A percentile compares a stretch with the other conserved stretches of the same genome.
These are phyloP conservation scores for Drosophila quinaria DNA, from an alignment of 2,888 invertebrate species.

Conservation along the genomic window DNA sequence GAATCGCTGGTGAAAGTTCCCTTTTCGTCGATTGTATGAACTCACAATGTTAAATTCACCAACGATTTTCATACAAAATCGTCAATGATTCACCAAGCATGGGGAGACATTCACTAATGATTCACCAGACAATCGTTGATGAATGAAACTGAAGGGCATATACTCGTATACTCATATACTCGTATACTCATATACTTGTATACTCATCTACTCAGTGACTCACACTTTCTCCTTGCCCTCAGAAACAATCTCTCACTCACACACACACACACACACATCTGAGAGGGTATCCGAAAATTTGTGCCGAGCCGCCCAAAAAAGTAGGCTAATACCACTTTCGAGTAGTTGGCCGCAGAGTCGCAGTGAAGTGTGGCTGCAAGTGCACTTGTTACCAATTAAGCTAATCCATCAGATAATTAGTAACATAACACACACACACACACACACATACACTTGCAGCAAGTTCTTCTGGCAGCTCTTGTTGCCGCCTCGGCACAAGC, in stretches of 20 bases:
- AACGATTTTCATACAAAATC: too few relatives aligned
- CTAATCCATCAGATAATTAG: conserved; percentile 85
- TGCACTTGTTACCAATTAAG: conserved; percentile 85
- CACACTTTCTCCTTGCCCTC: conserved; percentile 15
- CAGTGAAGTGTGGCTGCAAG: conserved; percentile 78
- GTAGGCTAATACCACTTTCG: conserved; percentile 81
- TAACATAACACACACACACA: conserved; percentile 75
- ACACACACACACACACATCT: too few relatives aligned
- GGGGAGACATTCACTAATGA: too few relatives aligned
- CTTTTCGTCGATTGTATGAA: too few relatives aligned
- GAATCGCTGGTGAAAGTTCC: too few relatives aligned
- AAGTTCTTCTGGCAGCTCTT: conserved; percentile 52
- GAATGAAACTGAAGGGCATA: too few relatives aligned
- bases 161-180: too few relatives aligned
- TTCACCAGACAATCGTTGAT: too few relatives aligned
- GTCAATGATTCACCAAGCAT: too few relatives aligned
- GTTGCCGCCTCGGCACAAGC: conserved; percentile 68
- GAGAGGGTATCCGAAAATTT: conserved; percentile 55
- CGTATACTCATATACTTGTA: too few relatives aligned
- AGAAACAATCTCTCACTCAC: conserved; percentile 15
- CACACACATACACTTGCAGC: conserved; percentile 30
- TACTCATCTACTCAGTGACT: conserved; percentile 17
- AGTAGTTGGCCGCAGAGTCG: conserved; percentile 73
- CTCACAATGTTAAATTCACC: too few relatives aligned
- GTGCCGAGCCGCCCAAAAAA: conserved; percentile 55